Evolutionary conservation across 2,113 vertebrate species (phyloP).

Genomic region (Zosterops pallidus): DNA sequence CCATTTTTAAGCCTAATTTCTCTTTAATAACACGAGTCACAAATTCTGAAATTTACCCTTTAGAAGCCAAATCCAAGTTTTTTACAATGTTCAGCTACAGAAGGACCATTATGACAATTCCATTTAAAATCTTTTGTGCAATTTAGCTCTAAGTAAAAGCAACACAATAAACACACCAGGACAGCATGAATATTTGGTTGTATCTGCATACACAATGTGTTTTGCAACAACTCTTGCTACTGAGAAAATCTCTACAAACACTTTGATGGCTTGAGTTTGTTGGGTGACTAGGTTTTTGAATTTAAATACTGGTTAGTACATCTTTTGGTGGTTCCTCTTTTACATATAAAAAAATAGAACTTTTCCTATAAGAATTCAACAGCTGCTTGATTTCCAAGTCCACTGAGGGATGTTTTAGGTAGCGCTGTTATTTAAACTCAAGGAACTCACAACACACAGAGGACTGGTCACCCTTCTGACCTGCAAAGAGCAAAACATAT

Average conservation of each 20-base stretch:
- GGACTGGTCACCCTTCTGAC: neutral
- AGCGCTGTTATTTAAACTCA: neutral
- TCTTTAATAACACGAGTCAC: neutral
- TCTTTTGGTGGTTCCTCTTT: neutral
- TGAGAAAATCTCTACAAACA: neutral
- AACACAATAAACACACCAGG: neutral
- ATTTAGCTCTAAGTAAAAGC: neutral
- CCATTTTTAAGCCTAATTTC: neutral
- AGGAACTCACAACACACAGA: neutral
- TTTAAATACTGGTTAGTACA: neutral
- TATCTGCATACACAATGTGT: accelerated
- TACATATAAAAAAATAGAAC: too few relatives aligned
- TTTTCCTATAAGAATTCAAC: neutral
- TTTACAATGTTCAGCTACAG: neutral
- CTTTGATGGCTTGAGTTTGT: neutral
- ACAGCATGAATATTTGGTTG: accelerated
- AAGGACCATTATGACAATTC: neutral
- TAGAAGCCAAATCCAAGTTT: neutral
- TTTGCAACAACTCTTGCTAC: neutral
- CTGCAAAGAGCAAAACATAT: neutral
- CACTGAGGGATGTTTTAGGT: neutral
- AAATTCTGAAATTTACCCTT: neutral
- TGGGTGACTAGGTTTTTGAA: accelerated
- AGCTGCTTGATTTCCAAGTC: neutral
- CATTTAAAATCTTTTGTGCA: neutral